Base-by-base conservation (phyloP, 2,113 vertebrate genomes). In the Cyrtonyx montezumae region DNA sequence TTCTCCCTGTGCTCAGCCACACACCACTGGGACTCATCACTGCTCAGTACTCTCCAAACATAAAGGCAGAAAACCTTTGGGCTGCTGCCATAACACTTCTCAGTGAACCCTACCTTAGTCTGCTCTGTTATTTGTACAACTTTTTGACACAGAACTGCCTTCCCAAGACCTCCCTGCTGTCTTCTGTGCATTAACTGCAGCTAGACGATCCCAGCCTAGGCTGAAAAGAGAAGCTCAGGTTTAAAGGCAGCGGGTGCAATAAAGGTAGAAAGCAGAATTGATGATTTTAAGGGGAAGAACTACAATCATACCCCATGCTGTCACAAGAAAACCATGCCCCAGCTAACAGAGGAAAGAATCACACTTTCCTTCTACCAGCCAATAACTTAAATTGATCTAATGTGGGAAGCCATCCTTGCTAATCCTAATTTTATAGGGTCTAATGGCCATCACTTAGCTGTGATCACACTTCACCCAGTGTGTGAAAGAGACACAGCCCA, bases 311-410 rank as follows among this genome's bases (percentile, higher is more conserved):
- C 30, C 51, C 56, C 75, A 75, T 71, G 84, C 49, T 92, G 61
- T 56, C 81, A 79, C 67, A 79, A 79, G 78, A 79, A 76, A 91
- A 28, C 25, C 30, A 13, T n/a, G 51, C 21, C 46, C 81, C 58
- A 86, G 51, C 66, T 84, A 94, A 76, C 42, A 91, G 78, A 93
- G 77, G 46, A 94, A 51, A 91, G 87, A 93, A 89, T 87, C 68
- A 74, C 86, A 80, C 85, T 80, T 67, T 81, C 62, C 83, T 93
- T 18, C 56, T 61, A 86, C 61, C 69, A 86, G 56, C 76, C 89
- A 93, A 83, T 91, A 85, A 93, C 48, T 94, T 94, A 91, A 95
- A 94, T 90, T 93, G 94, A 95, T 96, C 91, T 91, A 96, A 93
- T 81, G 42, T 70, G 91, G 37, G 87, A 95, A 93, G 58, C 77